phyloP scores from a whole-genome alignment of 2,797 vertebrate species.

The Pangasius mekongensis region DNA sequence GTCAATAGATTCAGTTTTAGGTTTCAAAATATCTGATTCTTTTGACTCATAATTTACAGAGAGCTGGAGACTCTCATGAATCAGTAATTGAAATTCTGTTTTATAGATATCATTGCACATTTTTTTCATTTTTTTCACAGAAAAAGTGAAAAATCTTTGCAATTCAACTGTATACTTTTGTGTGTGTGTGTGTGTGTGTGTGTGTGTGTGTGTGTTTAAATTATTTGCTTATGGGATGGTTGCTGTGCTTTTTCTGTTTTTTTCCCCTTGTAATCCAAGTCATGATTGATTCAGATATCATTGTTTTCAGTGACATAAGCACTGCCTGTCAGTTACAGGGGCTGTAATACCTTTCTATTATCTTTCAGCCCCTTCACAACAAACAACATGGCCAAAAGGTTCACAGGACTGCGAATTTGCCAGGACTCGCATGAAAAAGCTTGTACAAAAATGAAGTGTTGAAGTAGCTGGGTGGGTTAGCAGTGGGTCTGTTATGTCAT shows the following conservation, averaged over 20 bases:
- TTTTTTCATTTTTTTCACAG: not conserved
- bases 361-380: constrained; percentile 7
- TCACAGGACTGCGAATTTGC: not conserved
- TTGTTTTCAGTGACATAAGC: not conserved
- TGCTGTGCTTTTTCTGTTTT: not conserved
- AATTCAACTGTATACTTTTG: not conserved
- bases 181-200: not conserved
- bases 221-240: not conserved
- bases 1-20: not conserved
- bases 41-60: not conserved
- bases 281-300: not conserved
- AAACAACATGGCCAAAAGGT: not conserved
- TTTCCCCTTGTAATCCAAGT: not conserved
- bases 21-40: not conserved
- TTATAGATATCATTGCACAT: not conserved
- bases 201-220: too few relatives aligned
- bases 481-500: too few relatives aligned
- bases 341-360: not conserved
- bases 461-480: not conserved
- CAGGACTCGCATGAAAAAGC: not conserved
- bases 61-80: not conserved
- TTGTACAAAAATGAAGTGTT: not conserved
- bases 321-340: not conserved
- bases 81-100: not conserved
- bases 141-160: not conserved